phyloP scores from a whole-genome alignment of 1,140 invertebrate species.

The Metaphire vulgaris region DNA sequence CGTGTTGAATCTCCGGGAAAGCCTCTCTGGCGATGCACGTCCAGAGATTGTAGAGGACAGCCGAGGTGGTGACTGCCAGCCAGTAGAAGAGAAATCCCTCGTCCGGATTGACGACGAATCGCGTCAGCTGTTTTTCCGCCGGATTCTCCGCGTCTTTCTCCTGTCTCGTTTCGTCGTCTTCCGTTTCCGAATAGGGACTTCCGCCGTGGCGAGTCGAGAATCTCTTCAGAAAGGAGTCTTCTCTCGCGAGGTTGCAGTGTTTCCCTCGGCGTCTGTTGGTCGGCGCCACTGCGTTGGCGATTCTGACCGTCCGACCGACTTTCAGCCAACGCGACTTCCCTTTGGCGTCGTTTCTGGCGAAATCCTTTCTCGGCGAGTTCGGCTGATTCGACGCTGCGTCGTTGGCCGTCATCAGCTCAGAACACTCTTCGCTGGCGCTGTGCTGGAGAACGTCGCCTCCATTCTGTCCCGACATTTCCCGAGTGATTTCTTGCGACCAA shows the following conservation, averaged over 20 bases:
- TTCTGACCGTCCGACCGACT: background rate
- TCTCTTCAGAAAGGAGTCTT: constrained; percentile 83
- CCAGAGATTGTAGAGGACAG: constrained; percentile 92
- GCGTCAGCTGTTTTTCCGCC: background rate
- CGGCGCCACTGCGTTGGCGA: background rate
- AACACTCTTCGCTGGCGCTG: background rate
- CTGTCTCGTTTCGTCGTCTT: constrained; percentile 1
- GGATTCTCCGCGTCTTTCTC: background rate
- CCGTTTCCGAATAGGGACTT: background rate
- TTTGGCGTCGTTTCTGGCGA: background rate
- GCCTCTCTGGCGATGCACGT: constrained; percentile 88
- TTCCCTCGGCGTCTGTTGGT: background rate
- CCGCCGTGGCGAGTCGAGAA: constrained; percentile 76
- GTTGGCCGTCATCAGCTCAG: background rate
- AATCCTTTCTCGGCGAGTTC: background rate
- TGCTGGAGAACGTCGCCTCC: background rate
- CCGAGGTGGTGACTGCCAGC: constrained; percentile 77
- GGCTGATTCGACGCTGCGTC: background rate
- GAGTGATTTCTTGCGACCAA: too few species aligned
- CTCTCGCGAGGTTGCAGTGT: background rate
- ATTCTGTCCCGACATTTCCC: background rate
- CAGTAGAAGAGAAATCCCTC: constrained; percentile 93
- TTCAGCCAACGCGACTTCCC: background rate
- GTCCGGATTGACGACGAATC: constrained; percentile 78
- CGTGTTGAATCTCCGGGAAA: constrained; percentile 65